These are phyloP conservation scores for Linnaemya vulpina DNA, from an alignment of 2,888 invertebrate species.

Conservation along the genomic window DNA sequence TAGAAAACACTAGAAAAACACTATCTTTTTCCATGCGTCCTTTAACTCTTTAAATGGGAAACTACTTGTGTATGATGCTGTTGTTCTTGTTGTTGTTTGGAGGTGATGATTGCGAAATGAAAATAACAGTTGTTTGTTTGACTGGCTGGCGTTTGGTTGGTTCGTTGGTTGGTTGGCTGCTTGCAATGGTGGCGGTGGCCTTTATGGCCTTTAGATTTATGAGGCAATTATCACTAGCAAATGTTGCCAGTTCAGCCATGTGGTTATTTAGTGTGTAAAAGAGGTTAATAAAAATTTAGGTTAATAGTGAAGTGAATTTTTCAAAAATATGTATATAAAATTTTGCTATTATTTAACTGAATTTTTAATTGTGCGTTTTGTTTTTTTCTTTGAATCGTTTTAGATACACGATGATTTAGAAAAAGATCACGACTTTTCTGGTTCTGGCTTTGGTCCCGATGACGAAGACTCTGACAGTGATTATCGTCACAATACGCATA, in stretches of 20 bases:
- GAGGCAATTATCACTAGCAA: conserved; percentile 68
- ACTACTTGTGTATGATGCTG: not conserved
- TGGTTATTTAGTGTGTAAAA: conserved; percentile 49
- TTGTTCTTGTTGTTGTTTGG: conserved; percentile 10
- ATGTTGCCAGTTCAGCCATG: conserved; percentile 53
- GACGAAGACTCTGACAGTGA: conserved; percentile 87
- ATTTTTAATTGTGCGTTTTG: conserved; percentile 7
- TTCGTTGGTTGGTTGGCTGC: conserved; percentile 45
- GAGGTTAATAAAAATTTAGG: conserved; percentile 44
- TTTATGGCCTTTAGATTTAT: conserved; percentile 69
- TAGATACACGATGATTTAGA: conserved; percentile 84
- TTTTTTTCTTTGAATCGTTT: conserved; percentile 68
- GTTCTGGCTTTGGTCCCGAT: conserved; percentile 93
- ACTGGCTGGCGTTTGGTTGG: not conserved
- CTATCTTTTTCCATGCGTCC: conserved; percentile 3
- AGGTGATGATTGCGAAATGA: conserved; percentile 37
- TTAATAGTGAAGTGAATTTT: conserved; percentile 26
- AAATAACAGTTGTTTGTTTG: conserved; percentile 10
- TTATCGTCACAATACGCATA: conserved; percentile 78
- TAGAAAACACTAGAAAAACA: conserved; percentile 15
- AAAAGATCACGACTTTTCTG: conserved; percentile 91
- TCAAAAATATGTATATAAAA: not conserved
- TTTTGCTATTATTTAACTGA: not conserved
- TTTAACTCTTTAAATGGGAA: conserved; percentile 13
- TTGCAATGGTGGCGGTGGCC: conserved; percentile 53